These are phyloP conservation scores for Xerus inauris DNA, from an alignment of 2,113 vertebrate genomes.

Conservation along the genomic window DNA sequence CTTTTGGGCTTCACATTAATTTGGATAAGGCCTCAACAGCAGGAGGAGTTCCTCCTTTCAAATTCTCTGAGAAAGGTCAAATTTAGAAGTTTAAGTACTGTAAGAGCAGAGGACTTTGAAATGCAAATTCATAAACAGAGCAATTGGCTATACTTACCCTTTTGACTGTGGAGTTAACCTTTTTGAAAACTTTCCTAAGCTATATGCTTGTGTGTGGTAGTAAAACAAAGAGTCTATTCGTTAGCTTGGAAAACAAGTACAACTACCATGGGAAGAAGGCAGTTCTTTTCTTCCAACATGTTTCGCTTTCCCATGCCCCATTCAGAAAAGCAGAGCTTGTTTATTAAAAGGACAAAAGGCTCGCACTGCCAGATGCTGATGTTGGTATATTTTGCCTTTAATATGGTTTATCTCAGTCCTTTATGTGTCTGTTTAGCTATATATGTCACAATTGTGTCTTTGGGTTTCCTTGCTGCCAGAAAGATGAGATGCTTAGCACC, in stretches of 20 bases:
- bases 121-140: neutral
- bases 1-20: conserved; percentile 25
- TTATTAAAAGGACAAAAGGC: neutral
- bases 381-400: neutral
- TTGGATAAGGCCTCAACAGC: conserved; percentile 13
- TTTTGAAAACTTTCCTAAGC: neutral
- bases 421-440: neutral
- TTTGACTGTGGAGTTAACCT: neutral
- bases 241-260: conserved; percentile 20
- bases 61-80: neutral
- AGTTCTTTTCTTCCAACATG: neutral
- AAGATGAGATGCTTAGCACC: neutral
- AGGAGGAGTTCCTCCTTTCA: neutral
- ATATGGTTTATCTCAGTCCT: neutral
- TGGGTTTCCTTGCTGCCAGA: neutral
- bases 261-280: neutral
- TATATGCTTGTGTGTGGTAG: neutral
- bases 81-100: neutral
- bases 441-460: neutral
- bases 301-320: neutral
- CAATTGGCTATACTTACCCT: neutral
- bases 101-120: conserved; percentile 4
- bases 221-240: neutral
- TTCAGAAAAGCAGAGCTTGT: neutral
- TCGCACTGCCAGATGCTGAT: neutral